Percentiles rank a stretch among this genome's conserved stretches.
phyloP scores from a whole-genome alignment of 2,888 invertebrate genomes.

The Folsomia candida region DNA sequence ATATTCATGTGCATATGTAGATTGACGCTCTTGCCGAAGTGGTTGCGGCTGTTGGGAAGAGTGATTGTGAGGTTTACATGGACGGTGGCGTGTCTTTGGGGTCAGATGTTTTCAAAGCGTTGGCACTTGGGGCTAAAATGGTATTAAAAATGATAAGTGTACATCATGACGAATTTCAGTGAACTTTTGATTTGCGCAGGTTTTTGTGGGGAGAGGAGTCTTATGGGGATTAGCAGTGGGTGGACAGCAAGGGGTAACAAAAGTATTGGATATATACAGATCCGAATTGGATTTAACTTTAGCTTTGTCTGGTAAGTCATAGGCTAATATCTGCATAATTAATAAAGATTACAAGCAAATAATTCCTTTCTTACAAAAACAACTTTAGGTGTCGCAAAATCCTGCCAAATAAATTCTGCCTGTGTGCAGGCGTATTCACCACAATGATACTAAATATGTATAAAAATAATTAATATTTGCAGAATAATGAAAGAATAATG shows the following conservation, averaged over 20 bases:
- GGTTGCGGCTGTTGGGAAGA: conserved; percentile 64
- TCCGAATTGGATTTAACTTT: conserved; percentile 74
- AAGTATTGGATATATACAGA: conserved; percentile 68
- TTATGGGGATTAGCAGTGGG: conserved; percentile 78
- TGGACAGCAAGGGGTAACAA: conserved; percentile 73
- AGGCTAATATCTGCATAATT: too few species aligned
- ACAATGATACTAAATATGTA: too few species aligned
- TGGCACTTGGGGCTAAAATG: conserved; percentile 86
- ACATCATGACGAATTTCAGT: background rate
- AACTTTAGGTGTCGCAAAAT: too few species aligned
- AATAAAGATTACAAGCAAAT: too few species aligned
- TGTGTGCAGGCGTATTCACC: too few species aligned
- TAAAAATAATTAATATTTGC: too few species aligned
- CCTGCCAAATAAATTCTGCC: too few species aligned
- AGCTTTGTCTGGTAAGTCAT: conserved; percentile 69
- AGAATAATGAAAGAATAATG: too few species aligned
- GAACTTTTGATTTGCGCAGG: conserved; percentile 63
- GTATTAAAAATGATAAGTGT: too few species aligned
- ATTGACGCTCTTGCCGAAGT: conserved; percentile 82
- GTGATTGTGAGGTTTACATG: conserved; percentile 73
- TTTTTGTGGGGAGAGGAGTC: conserved; percentile 81
- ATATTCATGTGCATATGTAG: too few species aligned
- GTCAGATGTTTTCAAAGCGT: too few species aligned
- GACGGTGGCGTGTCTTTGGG: conserved; percentile 84
- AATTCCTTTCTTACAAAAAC: too few species aligned